Evolutionary conservation across 2,113 vertebrate genomes (phyloP), one percentile per base, ranked within the genome.

Genomic region (Platichthys flesus): DNA sequence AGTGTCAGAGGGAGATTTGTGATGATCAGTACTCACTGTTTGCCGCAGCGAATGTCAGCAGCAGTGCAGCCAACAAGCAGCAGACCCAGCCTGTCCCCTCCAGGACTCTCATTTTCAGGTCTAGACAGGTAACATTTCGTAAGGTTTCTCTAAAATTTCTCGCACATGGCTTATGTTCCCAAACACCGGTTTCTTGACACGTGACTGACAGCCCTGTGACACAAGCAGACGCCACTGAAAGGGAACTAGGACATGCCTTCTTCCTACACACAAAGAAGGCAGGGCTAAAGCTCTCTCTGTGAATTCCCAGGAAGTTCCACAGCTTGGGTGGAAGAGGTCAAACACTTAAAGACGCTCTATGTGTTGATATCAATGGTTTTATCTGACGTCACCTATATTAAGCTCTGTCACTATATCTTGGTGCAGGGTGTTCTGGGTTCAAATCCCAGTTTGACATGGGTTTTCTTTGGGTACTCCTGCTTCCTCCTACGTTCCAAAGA

Each of bases 291-390:
- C 58, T 65, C 67, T 78, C 67, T 62, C 40, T 12, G 68, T 79
- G 63, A 77, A 81, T 35, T 64, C 71, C 69, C 23, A 75, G 82
- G 79, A 79, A 88, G 52, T 83, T 85, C 89, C 81, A 64, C 14
- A 8, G 9, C 21, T 51, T 20, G 31, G 4, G 3, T 16, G 56
- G 15, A 62, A 74, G 45, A 63, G 26, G 8, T 12, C 23, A 31
- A 2, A 42, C 0, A 49, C 45, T 49, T 18, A 49, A 6, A 49
- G 59, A 3, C 55, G 10, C n/a, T 2, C 0, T 54, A 0, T 15
- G 21, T 74, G 40, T 42, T 42, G 12, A 7, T 45, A 1, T 9
- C 3, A 64, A 14, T 35, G 7, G 5, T 52, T 52, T 7, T 9
- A 52, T 9, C 51, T 49, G 13, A 16, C 13, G 13, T 49, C 45